phyloP scores from a whole-genome alignment of 1,140 invertebrate species.

The Triops longicaudatus region DNA sequence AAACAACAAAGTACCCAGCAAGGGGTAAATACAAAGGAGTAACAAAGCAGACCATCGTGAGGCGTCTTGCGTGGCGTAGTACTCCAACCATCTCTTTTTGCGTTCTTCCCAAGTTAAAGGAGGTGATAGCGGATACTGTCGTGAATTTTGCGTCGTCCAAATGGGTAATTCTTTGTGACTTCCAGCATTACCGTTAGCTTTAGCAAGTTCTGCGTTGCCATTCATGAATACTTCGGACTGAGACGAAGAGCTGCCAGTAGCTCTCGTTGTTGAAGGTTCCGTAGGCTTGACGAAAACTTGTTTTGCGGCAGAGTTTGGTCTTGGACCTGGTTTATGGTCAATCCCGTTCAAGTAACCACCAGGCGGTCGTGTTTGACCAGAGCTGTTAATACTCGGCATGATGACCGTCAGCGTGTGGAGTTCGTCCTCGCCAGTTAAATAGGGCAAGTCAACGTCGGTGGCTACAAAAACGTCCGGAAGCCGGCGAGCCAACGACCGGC shows the following conservation, averaged over 20 bases:
- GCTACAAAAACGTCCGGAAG: constrained; percentile 22
- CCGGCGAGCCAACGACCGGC: constrained; percentile 5
- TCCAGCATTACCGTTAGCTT: not conserved
- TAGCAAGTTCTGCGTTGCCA: not conserved
- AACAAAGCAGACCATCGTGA: constrained; percentile 19
- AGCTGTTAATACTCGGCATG: not conserved
- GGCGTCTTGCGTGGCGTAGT: constrained; percentile 16
- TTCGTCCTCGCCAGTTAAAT: not conserved
- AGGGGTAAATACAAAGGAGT: constrained; percentile 22
- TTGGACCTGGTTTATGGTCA: not conserved
- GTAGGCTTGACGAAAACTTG: not conserved
- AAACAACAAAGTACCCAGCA: constrained; percentile 25
- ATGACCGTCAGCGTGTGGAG: not conserved
- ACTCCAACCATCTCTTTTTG: not conserved
- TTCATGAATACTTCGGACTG: not conserved
- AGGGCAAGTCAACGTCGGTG: not conserved
- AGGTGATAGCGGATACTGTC: not conserved
- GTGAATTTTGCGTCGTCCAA: not conserved
- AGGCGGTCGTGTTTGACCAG: not conserved
- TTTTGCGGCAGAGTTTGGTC: not conserved
- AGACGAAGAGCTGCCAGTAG: not conserved
- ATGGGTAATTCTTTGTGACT: not conserved
- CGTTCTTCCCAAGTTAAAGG: not conserved
- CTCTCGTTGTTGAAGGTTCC: not conserved
- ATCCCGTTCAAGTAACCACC: not conserved